These are phyloP conservation scores for Loris lydekkerianus DNA, from an alignment of 2,797 vertebrate genomes.

Conservation along the genomic window DNA sequence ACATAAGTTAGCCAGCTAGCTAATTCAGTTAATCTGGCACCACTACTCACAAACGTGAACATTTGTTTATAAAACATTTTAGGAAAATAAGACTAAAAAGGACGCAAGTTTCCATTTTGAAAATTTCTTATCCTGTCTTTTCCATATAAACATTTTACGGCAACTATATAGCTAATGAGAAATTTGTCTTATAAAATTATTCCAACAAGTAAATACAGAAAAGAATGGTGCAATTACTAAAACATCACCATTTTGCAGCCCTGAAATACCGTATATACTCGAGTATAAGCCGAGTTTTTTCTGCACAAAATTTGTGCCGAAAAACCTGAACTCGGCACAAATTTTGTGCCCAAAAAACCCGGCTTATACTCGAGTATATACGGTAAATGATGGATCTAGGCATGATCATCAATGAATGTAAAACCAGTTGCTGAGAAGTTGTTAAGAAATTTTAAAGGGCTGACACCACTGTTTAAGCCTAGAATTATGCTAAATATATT, in stretches of 20 bases:
- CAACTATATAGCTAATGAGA: background rate
- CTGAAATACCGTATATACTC: background rate
- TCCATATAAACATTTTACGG: background rate
- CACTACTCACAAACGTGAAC: background rate
- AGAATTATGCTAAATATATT: background rate
- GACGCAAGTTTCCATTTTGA: background rate
- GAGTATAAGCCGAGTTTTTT: too few relatives aligned
- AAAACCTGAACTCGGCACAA: too few relatives aligned
- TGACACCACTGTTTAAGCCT: background rate
- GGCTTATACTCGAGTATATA: too few relatives aligned
- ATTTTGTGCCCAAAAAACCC: too few relatives aligned
- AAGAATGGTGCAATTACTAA: constrained; percentile 37
- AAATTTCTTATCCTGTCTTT: background rate
- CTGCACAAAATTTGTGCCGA: too few relatives aligned
- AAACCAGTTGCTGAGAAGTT: constrained; percentile 32
- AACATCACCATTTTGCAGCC: background rate
- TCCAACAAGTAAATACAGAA: constrained; percentile 11
- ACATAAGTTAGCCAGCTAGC: background rate
- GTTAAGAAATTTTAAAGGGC: background rate
- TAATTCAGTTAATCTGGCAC: constrained; percentile 1
- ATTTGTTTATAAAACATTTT: constrained; percentile 48
- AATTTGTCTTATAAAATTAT: constrained; percentile 2
- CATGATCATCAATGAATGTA: background rate
- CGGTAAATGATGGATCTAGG: background rate
- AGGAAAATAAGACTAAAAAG: constrained; percentile 6